These are phyloP conservation scores for Arothron firmamentum DNA, from an alignment of 2,113 vertebrate species.

Conservation along the genomic window DNA sequence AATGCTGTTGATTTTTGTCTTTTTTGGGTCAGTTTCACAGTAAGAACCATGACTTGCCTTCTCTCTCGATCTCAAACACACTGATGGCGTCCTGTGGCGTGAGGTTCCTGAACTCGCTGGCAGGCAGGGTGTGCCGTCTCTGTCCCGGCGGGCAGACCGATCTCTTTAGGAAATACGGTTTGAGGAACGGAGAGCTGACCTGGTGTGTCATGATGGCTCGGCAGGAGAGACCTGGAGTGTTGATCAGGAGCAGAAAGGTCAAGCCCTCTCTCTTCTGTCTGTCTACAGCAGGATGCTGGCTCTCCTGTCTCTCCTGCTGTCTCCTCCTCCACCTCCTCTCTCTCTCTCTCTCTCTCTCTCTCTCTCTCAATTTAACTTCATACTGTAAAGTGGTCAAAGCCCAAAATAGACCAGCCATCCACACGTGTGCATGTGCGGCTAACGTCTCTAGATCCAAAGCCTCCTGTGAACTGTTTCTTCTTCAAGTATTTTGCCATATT, in stretches of 20 bases:
- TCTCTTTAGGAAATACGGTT: conserved; percentile 70
- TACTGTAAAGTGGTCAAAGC: conserved; percentile 30
- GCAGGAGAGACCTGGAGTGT: not conserved
- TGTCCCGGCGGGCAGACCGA: conserved; percentile 51
- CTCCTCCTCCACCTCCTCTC: conserved; percentile 13
- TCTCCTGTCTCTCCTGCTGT: conserved; percentile 13
- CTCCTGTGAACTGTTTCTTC: conserved; percentile 19
- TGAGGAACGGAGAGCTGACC: conserved; percentile 67
- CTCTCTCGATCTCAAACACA: conserved; percentile 79
- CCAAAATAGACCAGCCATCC: conserved; percentile 47
- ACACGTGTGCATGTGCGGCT: conserved; percentile 66
- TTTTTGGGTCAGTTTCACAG: too few relatives aligned
- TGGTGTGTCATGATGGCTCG: conserved; percentile 61
- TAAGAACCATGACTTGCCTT: conserved; percentile 57
- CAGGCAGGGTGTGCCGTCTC: conserved; percentile 76
- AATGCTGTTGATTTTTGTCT: too few relatives aligned
- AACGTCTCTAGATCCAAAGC: conserved; percentile 48
- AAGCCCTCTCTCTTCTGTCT: conserved; percentile 2
- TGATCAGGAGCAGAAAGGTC: too few relatives aligned
- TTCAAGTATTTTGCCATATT: not conserved
- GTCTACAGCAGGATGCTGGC: conserved; percentile 16
- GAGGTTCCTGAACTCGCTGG: conserved; percentile 80
- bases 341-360: conserved; percentile 3
- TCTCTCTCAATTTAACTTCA: conserved; percentile 37
- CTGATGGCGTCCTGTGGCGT: conserved; percentile 78